Evolutionary conservation across 2,888 invertebrate species (phyloP).

Genomic region (Syrista parreyssii): DNA sequence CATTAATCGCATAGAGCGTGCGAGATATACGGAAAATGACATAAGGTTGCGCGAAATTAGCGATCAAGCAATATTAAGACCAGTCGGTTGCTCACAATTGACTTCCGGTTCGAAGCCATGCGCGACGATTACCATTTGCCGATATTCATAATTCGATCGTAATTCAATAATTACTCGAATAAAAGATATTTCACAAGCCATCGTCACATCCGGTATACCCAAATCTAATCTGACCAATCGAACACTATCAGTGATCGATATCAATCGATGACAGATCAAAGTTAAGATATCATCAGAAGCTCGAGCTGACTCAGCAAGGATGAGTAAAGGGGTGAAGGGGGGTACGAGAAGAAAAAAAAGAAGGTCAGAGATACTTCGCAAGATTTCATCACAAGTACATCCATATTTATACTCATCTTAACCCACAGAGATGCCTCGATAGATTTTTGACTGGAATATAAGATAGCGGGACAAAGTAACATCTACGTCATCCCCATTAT

Average conservation of each 20-base stretch:
- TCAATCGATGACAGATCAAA: not conserved
- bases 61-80: no score
- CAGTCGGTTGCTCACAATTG: no score
- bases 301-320: not conserved
- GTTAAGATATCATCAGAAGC: not conserved
- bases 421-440: not conserved
- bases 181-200: not conserved
- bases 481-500: not conserved
- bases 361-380: not conserved
- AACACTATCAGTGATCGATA: not conserved
- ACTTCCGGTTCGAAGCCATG: no score
- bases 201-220: no score
- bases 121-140: no score
- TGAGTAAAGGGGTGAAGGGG: not conserved
- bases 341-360: not conserved
- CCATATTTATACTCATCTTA: not conserved
- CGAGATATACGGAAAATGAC: no score
- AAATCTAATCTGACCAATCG: not conserved
- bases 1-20: no score
- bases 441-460: not conserved
- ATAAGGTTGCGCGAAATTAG: no score
- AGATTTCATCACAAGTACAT: not conserved
- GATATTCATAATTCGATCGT: no score
- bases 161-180: no score
- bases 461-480: not conserved